Evolutionary conservation across 2,113 vertebrate species (phyloP).

Genomic region (Chunga burmeisteri): DNA sequence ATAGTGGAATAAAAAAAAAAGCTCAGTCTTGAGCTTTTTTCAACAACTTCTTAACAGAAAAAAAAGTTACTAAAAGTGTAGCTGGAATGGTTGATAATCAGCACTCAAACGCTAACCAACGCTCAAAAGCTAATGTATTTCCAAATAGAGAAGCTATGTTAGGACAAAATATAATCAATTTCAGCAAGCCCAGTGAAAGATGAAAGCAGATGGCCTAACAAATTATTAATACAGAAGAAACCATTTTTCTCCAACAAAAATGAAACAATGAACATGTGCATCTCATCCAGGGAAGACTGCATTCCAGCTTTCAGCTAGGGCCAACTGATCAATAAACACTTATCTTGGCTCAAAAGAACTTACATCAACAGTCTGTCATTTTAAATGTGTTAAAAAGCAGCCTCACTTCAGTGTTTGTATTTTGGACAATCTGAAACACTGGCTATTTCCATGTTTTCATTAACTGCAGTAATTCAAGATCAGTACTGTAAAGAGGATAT

Average conservation of each 20-base stretch:
- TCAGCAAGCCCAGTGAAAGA: background rate
- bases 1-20: background rate
- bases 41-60: background rate
- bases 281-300: background rate
- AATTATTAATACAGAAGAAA: constrained; percentile 21
- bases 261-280: background rate
- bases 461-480: background rate
- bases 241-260: background rate
- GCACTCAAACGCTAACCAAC: background rate
- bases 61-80: background rate
- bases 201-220: background rate
- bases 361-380: background rate
- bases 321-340: constrained; percentile 16
- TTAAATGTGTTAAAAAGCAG: background rate
- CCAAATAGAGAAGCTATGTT: background rate
- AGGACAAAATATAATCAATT: background rate
- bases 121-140: background rate
- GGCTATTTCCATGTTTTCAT: background rate
- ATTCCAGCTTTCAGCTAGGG: background rate
- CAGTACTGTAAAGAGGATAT: background rate
- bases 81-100: background rate
- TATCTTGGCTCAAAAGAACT: background rate
- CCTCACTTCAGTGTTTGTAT: background rate
- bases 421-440: background rate
- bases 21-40: background rate